Evolutionary conservation across 2,113 vertebrate species (phyloP).

Genomic region (Bambusicola thoracicus): DNA sequence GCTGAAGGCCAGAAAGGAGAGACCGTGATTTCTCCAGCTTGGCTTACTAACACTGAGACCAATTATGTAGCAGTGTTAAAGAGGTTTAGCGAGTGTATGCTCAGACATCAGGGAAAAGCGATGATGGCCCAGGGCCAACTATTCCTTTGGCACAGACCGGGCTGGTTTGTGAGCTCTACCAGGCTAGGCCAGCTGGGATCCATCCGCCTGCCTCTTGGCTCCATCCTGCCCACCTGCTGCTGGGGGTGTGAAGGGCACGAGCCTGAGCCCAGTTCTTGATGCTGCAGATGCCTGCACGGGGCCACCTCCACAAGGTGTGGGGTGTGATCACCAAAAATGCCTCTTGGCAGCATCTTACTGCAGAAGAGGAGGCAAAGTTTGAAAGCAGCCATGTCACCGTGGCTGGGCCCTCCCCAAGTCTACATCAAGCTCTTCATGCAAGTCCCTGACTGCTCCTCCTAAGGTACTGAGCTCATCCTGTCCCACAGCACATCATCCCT

Average conservation of each 20-base stretch:
- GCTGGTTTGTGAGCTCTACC: neutral
- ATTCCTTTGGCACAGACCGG: neutral
- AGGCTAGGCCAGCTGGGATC: neutral
- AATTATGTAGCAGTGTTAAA: neutral
- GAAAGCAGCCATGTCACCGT: neutral
- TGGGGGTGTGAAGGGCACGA: rapidly evolving
- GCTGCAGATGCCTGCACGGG: neutral
- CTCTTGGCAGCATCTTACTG: neutral
- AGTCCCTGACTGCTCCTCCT: neutral
- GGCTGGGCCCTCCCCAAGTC: neutral
- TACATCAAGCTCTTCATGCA: neutral
- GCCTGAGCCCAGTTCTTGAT: neutral
- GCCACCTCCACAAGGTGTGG: neutral
- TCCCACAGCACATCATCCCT: neutral
- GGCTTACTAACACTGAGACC: neutral
- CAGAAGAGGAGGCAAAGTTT: neutral
- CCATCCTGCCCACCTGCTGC: neutral
- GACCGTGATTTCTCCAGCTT: neutral
- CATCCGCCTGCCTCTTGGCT: neutral
- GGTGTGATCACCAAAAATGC: neutral
- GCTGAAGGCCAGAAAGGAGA: neutral
- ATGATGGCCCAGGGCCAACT: neutral
- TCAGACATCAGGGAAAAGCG: neutral
- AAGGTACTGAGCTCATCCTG: neutral
- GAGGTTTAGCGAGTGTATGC: neutral